Conservation (phyloP, 1,140 invertebrate genomes). For the Zaprionus capensis region DNA sequence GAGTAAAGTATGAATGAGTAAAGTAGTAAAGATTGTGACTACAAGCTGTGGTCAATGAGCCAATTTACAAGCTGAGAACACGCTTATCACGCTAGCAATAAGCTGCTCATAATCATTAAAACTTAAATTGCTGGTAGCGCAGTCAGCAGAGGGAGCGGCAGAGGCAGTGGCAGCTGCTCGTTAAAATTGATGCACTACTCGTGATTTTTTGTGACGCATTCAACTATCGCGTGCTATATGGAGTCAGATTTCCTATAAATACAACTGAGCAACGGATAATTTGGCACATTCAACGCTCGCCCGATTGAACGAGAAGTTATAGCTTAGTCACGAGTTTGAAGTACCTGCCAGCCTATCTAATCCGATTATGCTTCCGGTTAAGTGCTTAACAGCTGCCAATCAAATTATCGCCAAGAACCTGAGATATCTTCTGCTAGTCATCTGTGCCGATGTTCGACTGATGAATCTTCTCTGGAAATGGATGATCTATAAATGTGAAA, state of each 20-base stretch:
- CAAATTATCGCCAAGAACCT: conserved; percentile 43
- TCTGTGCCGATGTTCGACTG: conserved; percentile 45
- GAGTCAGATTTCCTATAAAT: conserved; percentile 16
- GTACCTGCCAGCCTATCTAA: neutral
- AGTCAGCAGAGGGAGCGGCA: neutral
- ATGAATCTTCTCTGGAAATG: conserved; percentile 42
- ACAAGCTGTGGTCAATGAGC: conserved; percentile 2
- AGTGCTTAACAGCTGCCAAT: conserved; percentile 32
- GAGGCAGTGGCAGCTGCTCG: conserved; percentile 41
- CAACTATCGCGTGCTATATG: neutral
- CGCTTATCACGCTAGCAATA: neutral
- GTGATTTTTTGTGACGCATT: neutral
- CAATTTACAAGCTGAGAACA: neutral
- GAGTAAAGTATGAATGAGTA: neutral
- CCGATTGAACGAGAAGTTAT: conserved; percentile 1
- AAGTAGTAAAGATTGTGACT: neutral
- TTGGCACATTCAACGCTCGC: neutral
- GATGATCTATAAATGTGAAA: conserved; percentile 25
- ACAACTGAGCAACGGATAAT: neutral
- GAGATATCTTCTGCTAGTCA: conserved; percentile 20
- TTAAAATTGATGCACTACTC: conserved; percentile 30
- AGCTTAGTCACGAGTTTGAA: neutral
- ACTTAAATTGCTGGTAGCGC: neutral
- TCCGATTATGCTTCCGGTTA: conserved; percentile 10
- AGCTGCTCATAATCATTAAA: neutral